Percentiles rank a stretch among this genome's conserved stretches.
phyloP scores from a whole-genome alignment of 1,140 invertebrate genomes.

The Drosophila willistoni region DNA sequence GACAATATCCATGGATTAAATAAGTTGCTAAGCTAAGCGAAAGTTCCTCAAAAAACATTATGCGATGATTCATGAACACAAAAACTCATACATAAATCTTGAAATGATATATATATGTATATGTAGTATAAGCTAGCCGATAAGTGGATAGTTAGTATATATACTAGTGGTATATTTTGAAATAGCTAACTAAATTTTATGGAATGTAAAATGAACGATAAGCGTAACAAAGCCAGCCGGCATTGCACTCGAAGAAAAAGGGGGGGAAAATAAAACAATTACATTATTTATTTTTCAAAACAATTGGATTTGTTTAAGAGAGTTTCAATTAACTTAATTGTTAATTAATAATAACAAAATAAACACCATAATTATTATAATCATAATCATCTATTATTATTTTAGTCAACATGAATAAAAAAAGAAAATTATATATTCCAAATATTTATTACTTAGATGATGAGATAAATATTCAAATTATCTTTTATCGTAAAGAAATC shows the following conservation, averaged over 20 bases:
- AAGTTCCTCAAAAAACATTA: conserved; percentile 11
- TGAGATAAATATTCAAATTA: too few relatives aligned
- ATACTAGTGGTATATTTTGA: conserved; percentile 50
- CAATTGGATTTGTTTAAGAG: too few relatives aligned
- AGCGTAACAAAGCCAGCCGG: conserved; percentile 29
- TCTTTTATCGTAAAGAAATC: too few relatives aligned
- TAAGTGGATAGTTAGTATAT: conserved; percentile 1
- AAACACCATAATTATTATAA: too few relatives aligned
- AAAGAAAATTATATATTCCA: too few relatives aligned
- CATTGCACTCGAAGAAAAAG: conserved; percentile 28
- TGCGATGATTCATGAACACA: conserved; percentile 8
- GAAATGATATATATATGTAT: conserved; percentile 1
- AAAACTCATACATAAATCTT: background rate
- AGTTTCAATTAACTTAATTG: too few relatives aligned
- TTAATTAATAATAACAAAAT: too few relatives aligned
- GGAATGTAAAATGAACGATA: conserved; percentile 82
- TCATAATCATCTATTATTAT: too few relatives aligned
- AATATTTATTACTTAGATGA: too few relatives aligned
- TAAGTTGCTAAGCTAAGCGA: conserved; percentile 13
- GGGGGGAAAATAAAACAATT: background rate
- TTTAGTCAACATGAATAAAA: too few relatives aligned
- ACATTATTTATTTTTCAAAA: too few relatives aligned
- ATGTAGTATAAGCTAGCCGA: background rate
- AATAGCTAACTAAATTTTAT: conserved; percentile 76
- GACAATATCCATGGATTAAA: conserved; percentile 12